These are phyloP conservation scores for Aporrectodea caliginosa DNA, from an alignment of 1,140 invertebrate species.

Conservation along the genomic window DNA sequence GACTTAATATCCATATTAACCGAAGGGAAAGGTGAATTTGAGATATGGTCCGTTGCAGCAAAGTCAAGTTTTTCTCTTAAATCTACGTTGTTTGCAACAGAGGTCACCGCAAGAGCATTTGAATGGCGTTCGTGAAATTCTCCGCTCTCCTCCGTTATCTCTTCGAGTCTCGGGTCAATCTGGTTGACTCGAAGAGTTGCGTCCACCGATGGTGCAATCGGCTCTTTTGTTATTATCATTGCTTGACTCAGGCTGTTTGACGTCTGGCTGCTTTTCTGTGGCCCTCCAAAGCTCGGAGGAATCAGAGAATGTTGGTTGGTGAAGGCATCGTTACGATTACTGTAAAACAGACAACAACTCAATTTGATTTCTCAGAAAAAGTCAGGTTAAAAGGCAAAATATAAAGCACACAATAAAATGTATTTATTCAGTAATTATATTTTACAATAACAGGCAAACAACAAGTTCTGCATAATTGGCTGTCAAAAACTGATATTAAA, in stretches of 20 bases:
- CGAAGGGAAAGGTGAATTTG: no score
- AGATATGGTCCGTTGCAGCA: no score
- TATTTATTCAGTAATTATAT: background rate
- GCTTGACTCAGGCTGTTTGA: no score
- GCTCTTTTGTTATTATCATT: no score
- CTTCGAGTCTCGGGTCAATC: background rate
- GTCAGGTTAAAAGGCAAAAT: background rate
- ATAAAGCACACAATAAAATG: background rate
- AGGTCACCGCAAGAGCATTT: no score
- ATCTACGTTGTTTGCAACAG: no score
- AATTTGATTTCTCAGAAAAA: background rate
- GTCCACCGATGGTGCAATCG: background rate
- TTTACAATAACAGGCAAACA: background rate
- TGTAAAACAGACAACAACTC: background rate
- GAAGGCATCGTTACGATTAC: slow-evolving; percentile 10
- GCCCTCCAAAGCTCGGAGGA: slow-evolving; percentile 20
- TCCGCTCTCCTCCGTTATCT: background rate
- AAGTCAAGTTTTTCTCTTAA: no score
- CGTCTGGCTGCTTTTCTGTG: background rate
- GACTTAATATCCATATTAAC: no score
- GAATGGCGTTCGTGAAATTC: no score
- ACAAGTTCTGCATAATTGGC: background rate
- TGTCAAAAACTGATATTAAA: background rate
- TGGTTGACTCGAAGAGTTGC: background rate
- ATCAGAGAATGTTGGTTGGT: background rate